These are phyloP conservation scores for Diglossa cyanea DNA, from an alignment of 2,797 vertebrate genomes.

Conservation along the genomic window DNA sequence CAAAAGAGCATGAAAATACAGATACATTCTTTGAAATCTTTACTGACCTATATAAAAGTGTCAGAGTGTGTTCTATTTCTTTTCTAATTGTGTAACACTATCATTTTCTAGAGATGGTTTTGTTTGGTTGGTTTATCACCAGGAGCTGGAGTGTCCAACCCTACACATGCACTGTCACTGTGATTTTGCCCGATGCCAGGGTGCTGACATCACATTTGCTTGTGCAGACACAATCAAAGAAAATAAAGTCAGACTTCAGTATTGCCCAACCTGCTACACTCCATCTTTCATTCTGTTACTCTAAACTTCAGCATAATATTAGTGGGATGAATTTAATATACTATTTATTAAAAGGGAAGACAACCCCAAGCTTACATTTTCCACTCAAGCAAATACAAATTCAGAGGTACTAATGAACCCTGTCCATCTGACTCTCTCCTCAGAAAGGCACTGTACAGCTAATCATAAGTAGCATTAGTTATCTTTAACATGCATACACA, in stretches of 20 bases:
- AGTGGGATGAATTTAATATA: not conserved
- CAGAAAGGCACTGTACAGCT: not conserved
- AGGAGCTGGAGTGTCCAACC: not conserved
- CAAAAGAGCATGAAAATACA: not conserved
- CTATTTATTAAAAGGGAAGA: not conserved
- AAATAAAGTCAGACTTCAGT: not conserved
- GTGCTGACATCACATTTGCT: not conserved
- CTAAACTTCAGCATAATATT: not conserved
- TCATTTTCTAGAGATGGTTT: not conserved
- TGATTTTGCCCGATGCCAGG: not conserved
- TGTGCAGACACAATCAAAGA: not conserved
- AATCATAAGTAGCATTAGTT: not conserved
- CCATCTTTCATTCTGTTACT: not conserved
- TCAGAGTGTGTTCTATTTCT: not conserved
- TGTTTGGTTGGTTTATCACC: not conserved
- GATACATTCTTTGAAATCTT: not conserved
- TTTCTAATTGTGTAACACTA: not conserved
- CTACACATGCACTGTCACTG: not conserved
- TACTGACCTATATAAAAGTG: not conserved
- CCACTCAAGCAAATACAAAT: not conserved
- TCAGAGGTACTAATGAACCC: not conserved
- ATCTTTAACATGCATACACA: not conserved
- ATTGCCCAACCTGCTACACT: not conserved
- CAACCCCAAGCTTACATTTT: not conserved
- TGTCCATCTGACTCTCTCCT: not conserved